Conservation (phyloP, 2,888 invertebrate species). For the Toxonevra muliebris region DNA sequence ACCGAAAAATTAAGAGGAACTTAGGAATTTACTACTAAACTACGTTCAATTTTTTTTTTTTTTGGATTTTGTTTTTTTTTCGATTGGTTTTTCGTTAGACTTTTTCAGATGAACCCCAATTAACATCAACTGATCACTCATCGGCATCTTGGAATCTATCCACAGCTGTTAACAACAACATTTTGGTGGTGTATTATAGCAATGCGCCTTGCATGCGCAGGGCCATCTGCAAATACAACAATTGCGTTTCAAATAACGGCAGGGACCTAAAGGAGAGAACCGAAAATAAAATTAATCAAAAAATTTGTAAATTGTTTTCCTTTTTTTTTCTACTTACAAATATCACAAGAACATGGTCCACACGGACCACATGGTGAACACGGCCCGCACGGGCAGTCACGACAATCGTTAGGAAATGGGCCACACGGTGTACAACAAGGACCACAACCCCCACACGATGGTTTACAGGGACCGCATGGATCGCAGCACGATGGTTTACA, state of each 20-base stretch:
- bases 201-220: slow-evolving; percentile 56
- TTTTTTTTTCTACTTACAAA: slow-evolving; percentile 6
- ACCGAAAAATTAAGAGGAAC: no score
- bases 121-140: no score
- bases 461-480: slow-evolving; percentile 40
- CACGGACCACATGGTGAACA: slow-evolving; percentile 44
- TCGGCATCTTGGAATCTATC: no score
- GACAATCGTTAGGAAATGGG: slow-evolving; percentile 42
- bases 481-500: slow-evolving; percentile 38
- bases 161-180: slow-evolving; percentile 51
- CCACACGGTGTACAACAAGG: slow-evolving; percentile 46
- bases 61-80: no score
- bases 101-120: no score
- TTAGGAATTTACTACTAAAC: no score
- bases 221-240: slow-evolving; percentile 39
- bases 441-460: slow-evolving; percentile 42
- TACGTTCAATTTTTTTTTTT: no score
- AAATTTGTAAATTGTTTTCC: not conserved
- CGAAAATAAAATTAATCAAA: not conserved
- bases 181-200: slow-evolving; percentile 65
- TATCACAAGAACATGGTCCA: slow-evolving; percentile 39
- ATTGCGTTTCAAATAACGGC: slow-evolving; percentile 44
- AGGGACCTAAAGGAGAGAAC: slow-evolving; percentile 38
- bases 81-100: no score
- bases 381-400: slow-evolving; percentile 49